phyloP scores from a whole-genome alignment of 2,113 vertebrate genomes.

The Malurus melanocephalus region DNA sequence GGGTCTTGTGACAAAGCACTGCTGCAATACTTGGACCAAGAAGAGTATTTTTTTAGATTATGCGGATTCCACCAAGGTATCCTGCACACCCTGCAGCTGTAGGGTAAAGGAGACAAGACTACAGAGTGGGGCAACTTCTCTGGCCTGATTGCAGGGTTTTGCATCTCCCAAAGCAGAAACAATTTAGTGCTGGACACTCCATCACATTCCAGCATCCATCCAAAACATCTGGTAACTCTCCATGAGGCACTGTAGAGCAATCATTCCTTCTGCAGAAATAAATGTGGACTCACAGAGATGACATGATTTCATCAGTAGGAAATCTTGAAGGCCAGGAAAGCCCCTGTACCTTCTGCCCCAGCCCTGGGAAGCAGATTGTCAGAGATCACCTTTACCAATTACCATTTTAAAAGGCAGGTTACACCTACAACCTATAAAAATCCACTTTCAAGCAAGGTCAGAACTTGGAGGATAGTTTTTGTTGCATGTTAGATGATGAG shows the following conservation, averaged over 20 bases:
- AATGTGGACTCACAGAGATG: not conserved
- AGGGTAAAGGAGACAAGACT: not conserved
- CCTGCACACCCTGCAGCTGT: not conserved
- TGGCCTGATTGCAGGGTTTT: not conserved
- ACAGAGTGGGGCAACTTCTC: not conserved
- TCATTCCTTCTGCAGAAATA: not conserved
- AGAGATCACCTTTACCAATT: not conserved
- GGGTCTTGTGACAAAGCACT: not conserved
- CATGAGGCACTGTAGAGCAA: not conserved
- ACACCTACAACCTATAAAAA: not conserved
- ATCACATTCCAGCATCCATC: not conserved
- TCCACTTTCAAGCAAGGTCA: not conserved
- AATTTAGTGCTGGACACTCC: not conserved
- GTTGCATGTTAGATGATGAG: not conserved
- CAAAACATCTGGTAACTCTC: not conserved
- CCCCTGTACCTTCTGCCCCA: fast-evolving
- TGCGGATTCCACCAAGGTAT: not conserved
- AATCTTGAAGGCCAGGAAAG: not conserved
- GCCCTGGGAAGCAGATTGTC: not conserved
- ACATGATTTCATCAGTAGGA: not conserved
- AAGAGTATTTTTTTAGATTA: not conserved
- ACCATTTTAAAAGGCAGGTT: not conserved
- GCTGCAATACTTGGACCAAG: not conserved
- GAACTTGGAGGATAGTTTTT: not conserved
- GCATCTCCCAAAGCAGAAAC: not conserved